Evolutionary conservation across 2,113 vertebrate genomes (phyloP).

Genomic region (Telmatochromis brachygnathus): DNA sequence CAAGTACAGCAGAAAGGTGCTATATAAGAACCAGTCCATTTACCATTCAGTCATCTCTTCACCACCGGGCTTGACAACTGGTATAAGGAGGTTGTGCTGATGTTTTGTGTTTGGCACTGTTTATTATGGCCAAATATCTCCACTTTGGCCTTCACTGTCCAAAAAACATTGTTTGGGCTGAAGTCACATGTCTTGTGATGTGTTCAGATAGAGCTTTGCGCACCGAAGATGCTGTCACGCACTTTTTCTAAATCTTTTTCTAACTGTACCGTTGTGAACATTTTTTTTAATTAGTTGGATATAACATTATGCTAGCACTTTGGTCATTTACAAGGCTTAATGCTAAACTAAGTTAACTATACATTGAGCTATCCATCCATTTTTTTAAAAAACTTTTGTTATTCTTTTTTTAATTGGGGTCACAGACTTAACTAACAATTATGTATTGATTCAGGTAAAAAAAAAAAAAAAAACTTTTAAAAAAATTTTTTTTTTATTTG

Average conservation of each 20-base stretch:
- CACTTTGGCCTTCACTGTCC: neutral
- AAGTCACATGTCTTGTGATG: neutral
- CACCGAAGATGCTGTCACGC: neutral
- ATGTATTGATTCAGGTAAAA: neutral
- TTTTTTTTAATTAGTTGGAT: neutral
- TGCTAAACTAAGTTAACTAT: neutral
- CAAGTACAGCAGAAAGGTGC: neutral
- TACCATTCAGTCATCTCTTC: neutral
- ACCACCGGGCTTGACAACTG: neutral
- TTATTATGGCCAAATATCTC: neutral
- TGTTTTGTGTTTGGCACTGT: neutral
- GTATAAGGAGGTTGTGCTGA: neutral
- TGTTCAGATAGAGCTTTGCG: neutral
- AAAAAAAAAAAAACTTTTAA: neutral
- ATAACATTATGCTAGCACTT: neutral
- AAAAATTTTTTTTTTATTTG: too few species aligned
- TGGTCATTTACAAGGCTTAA: neutral
- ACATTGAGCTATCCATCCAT: neutral
- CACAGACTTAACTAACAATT: neutral
- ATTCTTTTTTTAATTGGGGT: neutral
- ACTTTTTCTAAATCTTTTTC: neutral
- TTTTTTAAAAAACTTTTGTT: fast-evolving
- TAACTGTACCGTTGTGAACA: neutral
- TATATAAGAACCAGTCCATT: neutral
- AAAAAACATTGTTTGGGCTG: neutral